Percentiles rank a stretch among this genome's conserved stretches.
phyloP scores from a whole-genome alignment of 2,888 invertebrate genomes.

The Mycalesis mineus region DNA sequence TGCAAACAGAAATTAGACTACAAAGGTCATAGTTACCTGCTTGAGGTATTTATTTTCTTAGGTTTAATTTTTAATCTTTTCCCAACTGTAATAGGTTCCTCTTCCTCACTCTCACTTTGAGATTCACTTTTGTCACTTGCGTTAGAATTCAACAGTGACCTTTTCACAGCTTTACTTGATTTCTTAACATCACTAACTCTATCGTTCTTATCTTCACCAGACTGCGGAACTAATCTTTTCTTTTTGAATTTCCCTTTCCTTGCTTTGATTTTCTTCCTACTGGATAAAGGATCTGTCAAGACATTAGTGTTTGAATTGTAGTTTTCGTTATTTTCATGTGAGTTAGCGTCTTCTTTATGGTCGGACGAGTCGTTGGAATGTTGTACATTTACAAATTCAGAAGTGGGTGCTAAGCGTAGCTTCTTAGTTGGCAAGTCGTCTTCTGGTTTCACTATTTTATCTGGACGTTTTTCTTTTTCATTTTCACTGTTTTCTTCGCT shows the following conservation, averaged over 20 bases:
- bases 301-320: conserved; percentile 36
- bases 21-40: conserved; percentile 44
- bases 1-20: too few species aligned
- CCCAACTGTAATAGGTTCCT: conserved; percentile 60
- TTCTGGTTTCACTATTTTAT: conserved; percentile 55
- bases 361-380: conserved; percentile 61
- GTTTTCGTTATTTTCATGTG: conserved; percentile 46
- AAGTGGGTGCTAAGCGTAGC: conserved; percentile 60
- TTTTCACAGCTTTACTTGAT: conserved; percentile 57
- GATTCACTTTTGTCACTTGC: conserved; percentile 70
- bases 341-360: conserved; percentile 41
- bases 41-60: conserved; percentile 63
- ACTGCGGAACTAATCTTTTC: conserved; percentile 46
- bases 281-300: conserved; percentile 43
- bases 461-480: conserved; percentile 53
- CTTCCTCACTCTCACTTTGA: conserved; percentile 67
- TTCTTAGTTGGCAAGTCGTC: conserved; percentile 65
- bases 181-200: conserved; percentile 42
- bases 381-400: conserved; percentile 56
- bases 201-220: conserved; percentile 42
- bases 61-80: conserved; percentile 72
- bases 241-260: conserved; percentile 65
- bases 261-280: conserved; percentile 67
- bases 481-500: conserved; percentile 51
- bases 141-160: conserved; percentile 55